Conservation (phyloP, 2,113 vertebrate species). For the Dicentrarchus labrax region DNA sequence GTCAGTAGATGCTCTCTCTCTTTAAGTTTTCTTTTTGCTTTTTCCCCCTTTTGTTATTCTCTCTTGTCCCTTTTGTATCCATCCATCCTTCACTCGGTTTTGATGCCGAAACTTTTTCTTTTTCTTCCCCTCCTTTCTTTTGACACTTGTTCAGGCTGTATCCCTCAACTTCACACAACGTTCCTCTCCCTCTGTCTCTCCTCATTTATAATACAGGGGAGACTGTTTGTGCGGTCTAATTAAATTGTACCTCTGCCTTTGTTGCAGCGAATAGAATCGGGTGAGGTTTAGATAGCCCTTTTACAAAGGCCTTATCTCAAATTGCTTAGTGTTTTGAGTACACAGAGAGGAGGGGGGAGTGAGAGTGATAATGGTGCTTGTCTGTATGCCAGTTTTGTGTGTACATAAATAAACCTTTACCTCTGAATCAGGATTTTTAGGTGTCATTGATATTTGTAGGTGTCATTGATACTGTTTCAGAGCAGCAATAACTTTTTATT, state of each 20-base stretch:
- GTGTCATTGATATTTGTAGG: not conserved
- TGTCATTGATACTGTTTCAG: not conserved
- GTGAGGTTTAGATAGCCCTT: conserved; percentile 17
- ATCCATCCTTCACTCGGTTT: not conserved
- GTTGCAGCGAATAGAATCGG: conserved; percentile 14
- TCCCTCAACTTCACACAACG: not conserved
- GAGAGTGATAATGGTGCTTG: not conserved
- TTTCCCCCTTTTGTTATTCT: not conserved
- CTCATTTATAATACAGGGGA: conserved; percentile 40
- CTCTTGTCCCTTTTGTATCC: not conserved
- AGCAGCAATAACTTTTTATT: not conserved
- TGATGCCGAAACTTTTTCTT: not conserved
- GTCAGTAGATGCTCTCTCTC: conserved; percentile 15
- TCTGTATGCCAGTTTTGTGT: not conserved
- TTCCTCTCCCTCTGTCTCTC: not conserved
- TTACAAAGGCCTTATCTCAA: conserved; percentile 81
- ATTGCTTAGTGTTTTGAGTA: conserved; percentile 8
- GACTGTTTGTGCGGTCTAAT: conserved; percentile 33
- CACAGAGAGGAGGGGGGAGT: not conserved
- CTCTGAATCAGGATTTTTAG: not conserved
- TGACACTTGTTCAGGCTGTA: not conserved
- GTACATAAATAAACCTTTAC: no score
- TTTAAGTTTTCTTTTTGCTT: not conserved
- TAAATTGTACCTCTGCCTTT: conserved; percentile 25
- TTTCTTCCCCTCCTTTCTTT: not conserved